Base-by-base conservation (phyloP, 1,140 invertebrate species). In the Anoplolepis gracilipes region DNA sequence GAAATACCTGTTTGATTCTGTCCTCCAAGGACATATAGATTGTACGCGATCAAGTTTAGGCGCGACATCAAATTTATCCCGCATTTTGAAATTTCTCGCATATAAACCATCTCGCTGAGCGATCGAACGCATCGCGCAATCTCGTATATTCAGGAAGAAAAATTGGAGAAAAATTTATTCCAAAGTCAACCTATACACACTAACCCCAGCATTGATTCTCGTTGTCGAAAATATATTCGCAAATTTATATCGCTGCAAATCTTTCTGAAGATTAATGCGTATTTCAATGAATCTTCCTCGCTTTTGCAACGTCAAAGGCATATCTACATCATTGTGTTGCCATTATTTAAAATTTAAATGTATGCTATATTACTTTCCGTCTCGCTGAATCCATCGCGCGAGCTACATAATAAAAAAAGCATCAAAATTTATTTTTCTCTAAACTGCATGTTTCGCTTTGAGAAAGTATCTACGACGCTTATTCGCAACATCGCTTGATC, bases 1-100 rank as follows among this genome's bases (percentile, higher is more conserved):
- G 33, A 81, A 81, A 81, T 81, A 81, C 78, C 78, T 81, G 78
- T 81, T 81, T 81, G 78, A 81, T 72, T 81, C 36, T 57, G 42
- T 28, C 25, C 62, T 30, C 77, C 64, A 81, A 69, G 64, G 64
- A 81, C 49, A 10, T 55, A 72, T 72, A 28, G 64, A 70, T 72
- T 42, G 25, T 70, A 19, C 11, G 11, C 78, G 65, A 81, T 81
- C 77, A 39, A 81, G 25, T 81, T 72, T 81, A 59, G 36, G 10
- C 65, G 16, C 64, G 64, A 81, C 65, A 59, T 81, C 70, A 72
- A 81, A 42, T 81, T 72, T 16, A 1, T 36, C 19, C 7, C 11
- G 49, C 25, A 42, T 81, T 53, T 81, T 30, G 10, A 7, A 70
- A 70, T 42, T 28, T 13, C 36, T 13, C n/a, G 46, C 62, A 16